Conservation (phyloP, 2,888 invertebrate genomes). For the Eulithis prunata region DNA sequence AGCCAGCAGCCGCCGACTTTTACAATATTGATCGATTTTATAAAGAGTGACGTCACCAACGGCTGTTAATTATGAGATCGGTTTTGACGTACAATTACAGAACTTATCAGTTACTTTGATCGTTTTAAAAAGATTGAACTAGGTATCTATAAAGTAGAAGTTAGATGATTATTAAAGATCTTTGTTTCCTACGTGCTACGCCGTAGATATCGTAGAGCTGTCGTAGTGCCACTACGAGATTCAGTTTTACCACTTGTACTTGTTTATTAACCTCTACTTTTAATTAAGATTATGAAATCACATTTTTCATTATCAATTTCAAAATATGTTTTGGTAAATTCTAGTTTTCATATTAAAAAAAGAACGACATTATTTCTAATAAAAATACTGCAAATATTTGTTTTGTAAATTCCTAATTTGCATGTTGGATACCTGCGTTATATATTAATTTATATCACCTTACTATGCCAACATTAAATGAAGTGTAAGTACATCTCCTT, state of each 20-base stretch:
- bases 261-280: background rate
- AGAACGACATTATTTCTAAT: no score
- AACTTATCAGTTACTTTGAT: conserved; percentile 31
- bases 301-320: no score
- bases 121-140: conserved; percentile 33
- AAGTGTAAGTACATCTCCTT: no score
- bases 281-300: background rate
- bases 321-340: no score
- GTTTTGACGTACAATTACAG: conserved; percentile 4
- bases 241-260: background rate
- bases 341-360: no score
- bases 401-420: no score
- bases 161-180: conserved; percentile 37
- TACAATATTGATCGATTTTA: conserved; percentile 29
- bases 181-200: conserved; percentile 47
- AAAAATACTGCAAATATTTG: no score
- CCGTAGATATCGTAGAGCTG: conserved; percentile 37
- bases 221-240: conserved; percentile 14
- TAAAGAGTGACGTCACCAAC: conserved; percentile 27
- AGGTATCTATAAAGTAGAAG: conserved; percentile 42
- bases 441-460: no score
- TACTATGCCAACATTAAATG: no score
- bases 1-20: conserved; percentile 8
- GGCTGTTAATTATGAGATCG: conserved; percentile 25
- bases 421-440: no score